Conservation (phyloP, 2,888 invertebrate genomes). For the Orthosia gracilis region DNA sequence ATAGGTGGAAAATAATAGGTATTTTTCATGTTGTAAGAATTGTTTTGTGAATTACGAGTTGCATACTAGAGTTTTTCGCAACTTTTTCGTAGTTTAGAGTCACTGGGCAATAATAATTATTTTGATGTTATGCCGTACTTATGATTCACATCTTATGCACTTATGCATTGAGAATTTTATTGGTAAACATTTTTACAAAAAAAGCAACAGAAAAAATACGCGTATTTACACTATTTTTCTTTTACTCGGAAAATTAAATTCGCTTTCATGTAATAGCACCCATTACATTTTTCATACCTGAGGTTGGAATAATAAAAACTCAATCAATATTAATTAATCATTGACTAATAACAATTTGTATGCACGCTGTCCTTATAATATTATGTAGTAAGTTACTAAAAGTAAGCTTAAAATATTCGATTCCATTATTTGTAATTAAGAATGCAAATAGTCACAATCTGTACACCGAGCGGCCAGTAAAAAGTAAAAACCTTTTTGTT, state of each 20-base stretch:
- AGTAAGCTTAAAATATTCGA: conserved; percentile 51
- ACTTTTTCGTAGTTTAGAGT: not conserved
- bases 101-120: not conserved
- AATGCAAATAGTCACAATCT: conserved; percentile 64
- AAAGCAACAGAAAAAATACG: too few species aligned
- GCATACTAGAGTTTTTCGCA: not conserved
- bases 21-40: not conserved
- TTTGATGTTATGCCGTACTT: too few species aligned
- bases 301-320: too few species aligned
- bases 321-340: too few species aligned
- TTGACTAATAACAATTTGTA: too few species aligned
- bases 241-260: too few species aligned
- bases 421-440: conserved; percentile 66
- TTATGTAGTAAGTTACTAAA: conserved; percentile 34
- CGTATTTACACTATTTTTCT: too few species aligned
- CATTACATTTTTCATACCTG: too few species aligned
- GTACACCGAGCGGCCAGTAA: conserved; percentile 46
- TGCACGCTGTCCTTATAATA: conserved; percentile 8
- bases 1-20: not conserved
- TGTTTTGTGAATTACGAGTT: conserved; percentile 4
- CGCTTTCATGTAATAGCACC: too few species aligned
- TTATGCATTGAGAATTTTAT: too few species aligned
- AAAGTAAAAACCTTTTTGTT: conserved; percentile 54
- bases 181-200: too few species aligned
- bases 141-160: too few species aligned